Base-by-base conservation (phyloP, 2,888 invertebrate species). In the Ceratothoa steindachneri region DNA sequence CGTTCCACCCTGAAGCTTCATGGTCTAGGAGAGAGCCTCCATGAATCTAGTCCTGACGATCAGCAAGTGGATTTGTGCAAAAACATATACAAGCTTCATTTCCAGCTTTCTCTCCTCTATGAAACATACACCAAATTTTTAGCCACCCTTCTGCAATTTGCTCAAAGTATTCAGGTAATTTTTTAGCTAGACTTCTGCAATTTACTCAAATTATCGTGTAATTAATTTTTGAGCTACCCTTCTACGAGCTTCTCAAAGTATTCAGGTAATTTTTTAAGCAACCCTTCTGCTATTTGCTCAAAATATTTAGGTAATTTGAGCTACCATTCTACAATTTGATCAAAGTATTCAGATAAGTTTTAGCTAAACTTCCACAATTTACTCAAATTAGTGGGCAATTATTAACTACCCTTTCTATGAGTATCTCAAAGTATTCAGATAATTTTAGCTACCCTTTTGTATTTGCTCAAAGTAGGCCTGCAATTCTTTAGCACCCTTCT, bases 11-110 rank as follows among this genome's bases (percentile, higher is more conserved):
- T 86, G 75, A 87, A 87, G 80, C 82, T 86, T 74, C 84, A 85
- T 79, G 83, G 84, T 12, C 81, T 86, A 51, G 85, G 85, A 9
- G 85, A 85, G 77, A 82, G 82, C 78, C 92, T 91, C 90, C 82
- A 86, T 90, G 82, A 93, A 70, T 28, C 73, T 31, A 55, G 77
- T 51, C 68, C 74, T 7, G 74, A 74, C 31, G 79, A 76, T 66
- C 75, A 75, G 53, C 77, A 76, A 30, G 68, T 78, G 22, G 78
- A 78, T 31, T 67, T 80, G 74, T 94, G 93, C 15, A 90, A 93
- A 80, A 89, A 92, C 71, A 87, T 97, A 27, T 97, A 96, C 85
- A 95, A 95, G 84, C 87, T 97, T 15, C 91, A 93, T 84, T 97
- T 97, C 84, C 97, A 98, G 84, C 87, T 97, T 73, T 86, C 97